phyloP scores from a whole-genome alignment of 2,888 invertebrate species.

The Agrochola circellaris region DNA sequence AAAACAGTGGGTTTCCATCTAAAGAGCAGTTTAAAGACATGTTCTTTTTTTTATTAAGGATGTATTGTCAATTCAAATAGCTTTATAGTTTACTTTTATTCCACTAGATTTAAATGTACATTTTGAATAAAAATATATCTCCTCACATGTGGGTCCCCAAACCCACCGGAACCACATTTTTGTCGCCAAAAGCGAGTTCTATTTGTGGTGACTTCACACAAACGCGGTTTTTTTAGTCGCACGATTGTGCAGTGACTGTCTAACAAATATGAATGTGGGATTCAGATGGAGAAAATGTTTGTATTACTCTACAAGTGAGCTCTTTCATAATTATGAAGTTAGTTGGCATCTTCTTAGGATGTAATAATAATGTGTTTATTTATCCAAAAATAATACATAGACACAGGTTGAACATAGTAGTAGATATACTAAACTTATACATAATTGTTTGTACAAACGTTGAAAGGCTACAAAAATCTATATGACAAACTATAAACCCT shows the following conservation, averaged over 20 bases:
- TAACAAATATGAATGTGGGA: conserved; percentile 34
- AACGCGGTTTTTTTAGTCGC: conserved; percentile 40
- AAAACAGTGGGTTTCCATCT: neutral
- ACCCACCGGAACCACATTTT: conserved; percentile 68
- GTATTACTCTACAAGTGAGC: neutral
- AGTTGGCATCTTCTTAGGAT: neutral
- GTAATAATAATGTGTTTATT: too few species aligned
- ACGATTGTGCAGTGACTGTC: conserved; percentile 32
- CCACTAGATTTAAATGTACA: neutral
- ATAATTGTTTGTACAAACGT: too few species aligned
- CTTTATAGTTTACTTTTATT: neutral
- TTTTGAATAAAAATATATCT: neutral
- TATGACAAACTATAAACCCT: too few species aligned
- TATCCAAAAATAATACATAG: too few species aligned
- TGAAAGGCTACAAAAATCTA: too few species aligned
- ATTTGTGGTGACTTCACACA: conserved; percentile 68
- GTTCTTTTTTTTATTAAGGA: neutral
- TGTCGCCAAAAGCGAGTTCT: conserved; percentile 68
- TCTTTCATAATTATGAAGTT: neutral
- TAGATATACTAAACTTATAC: too few species aligned
- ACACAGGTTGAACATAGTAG: too few species aligned
- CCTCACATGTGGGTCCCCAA: conserved; percentile 49
- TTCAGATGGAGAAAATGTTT: conserved; percentile 18
- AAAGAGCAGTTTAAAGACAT: neutral
- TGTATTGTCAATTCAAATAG: neutral